Base-by-base conservation (phyloP, 35 echinoderm and acorn worm species). In the Ophiothrix spiculata region DNA sequence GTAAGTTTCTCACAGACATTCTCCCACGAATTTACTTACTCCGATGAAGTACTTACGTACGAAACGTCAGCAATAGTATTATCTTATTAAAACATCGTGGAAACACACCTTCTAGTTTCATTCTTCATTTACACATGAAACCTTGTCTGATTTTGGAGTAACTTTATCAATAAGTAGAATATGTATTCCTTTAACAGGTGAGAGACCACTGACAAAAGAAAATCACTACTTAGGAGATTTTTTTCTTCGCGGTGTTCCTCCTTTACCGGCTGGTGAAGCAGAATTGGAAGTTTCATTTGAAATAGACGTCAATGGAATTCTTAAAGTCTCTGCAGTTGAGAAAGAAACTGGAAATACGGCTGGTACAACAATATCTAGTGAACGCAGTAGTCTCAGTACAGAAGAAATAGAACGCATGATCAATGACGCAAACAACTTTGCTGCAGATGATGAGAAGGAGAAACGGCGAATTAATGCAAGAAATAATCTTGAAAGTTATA, bases 371-470 rank as follows among this genome's bases (percentile, higher is more conserved):
- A 97, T 97, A 75, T 93, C 91, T 34, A 97, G 92, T 37, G 95
- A 97, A 77, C 95, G 93, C 45, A 97, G 92, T 80, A 89, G 95
- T 54, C 85, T 97, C 1, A 93, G 91, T 32, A 88, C 91, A 10
- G 95, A 93, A 40, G 95, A 97, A 56, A 97, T 97, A n/a, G 91
- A 97, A 79, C 87, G 88, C 35, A 97, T 97, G 95, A 88, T 97
- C 39, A 86, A 93, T 15, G 95, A 97, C 35, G 95, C 95, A 1
- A 91, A 97, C 75, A 93, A 49, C 73, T 97, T 93, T 56, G 95
- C 95, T 4, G 95, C 93, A 35, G 95, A 97, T 15, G 95, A 97
- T 64, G 87, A 90, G 64, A 56, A 88, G 40, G 79, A 90, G n/a
- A 97, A 97, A 74, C 91, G 93, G 33, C 81, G 74, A 79, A 91